Evolutionary conservation across 2,888 invertebrate species (phyloP), one percentile per base, ranked within the genome.

Genomic region (Macrosoma leucophasiata): DNA sequence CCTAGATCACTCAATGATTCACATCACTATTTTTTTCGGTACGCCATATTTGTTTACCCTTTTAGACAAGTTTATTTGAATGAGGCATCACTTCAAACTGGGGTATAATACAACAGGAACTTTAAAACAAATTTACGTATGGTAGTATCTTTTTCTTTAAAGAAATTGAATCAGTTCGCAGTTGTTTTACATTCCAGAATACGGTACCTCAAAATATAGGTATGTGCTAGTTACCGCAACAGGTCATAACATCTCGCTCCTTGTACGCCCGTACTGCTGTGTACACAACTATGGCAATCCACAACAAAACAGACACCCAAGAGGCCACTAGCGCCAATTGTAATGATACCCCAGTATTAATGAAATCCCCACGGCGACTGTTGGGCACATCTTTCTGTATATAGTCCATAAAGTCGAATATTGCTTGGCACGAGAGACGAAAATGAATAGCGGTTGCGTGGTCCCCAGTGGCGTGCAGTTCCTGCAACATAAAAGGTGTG

Each of bases 371-470:
- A 18, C 89, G 86, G 13, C 89, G 81, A 47, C 87, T 87, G 45
- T 89, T 87, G 29, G 87, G 88, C 0, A 87, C 82, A 48, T 91
- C 90, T 29, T 91, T 89, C 39, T 92, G 91, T 38, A 94, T 75
- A 52, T 91, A 94, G 62, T 94, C 94, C 92, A 94, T 92, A 62
- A 91, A 94, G 71, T 94, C 94, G 50, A 89, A 90, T 29, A 93
- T 87, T 0, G 92, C 89, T 36, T 89, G 89, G 59, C 94, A 94
- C 0, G 87, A 77, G 2, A 94, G 70, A 7, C 94, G 87, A 38
- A 86, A 84, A 54, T 89, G 87, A 43, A 91, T 87, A 1, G 86
- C 87, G 2, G 86, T 84, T 4, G 87, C 82, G 18, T 87, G 84
- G 33, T 87, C 87, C 8, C 89, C 89, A 20, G 82, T 66, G 6